Conservation (phyloP, 2,797 vertebrate species). For the Perdix hodgsoniae region DNA sequence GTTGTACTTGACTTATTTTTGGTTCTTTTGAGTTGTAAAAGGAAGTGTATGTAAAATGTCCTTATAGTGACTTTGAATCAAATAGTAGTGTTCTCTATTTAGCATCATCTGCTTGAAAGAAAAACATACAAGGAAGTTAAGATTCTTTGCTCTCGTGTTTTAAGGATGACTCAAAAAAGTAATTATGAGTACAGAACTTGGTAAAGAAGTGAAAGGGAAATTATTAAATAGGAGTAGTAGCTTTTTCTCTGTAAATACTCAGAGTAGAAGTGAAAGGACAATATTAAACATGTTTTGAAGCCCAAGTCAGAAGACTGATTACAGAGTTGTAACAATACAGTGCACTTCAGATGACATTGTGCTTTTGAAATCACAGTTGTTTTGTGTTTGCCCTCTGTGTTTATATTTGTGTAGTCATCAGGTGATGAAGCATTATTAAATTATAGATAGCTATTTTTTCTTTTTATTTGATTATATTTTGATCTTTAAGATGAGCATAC, state of each 20-base stretch:
- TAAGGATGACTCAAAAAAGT: not conserved
- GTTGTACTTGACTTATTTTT: not conserved
- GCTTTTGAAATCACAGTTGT: not conserved
- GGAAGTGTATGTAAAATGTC: not conserved
- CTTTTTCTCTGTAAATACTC: not conserved
- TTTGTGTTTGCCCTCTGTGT: not conserved
- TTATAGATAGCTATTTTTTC: not conserved
- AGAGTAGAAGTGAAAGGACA: not conserved
- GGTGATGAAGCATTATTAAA: not conserved
- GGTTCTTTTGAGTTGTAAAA: not conserved
- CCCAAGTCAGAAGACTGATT: not conserved
- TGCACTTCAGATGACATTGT: not conserved
- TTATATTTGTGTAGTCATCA: not conserved
- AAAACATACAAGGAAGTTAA: not conserved
- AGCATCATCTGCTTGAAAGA: not conserved
- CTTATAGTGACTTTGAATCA: not conserved
- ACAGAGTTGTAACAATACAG: not conserved
- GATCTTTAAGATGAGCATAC: not conserved
- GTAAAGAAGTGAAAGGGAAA: not conserved
- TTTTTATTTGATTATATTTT: not conserved
- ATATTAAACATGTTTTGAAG: not conserved
- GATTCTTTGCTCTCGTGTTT: not conserved
- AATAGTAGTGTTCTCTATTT: not conserved
- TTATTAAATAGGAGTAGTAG: not conserved
- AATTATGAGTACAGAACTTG: not conserved